Evolutionary conservation across 2,888 invertebrate species (phyloP).

Genomic region (Microctonus aethiopoides): DNA sequence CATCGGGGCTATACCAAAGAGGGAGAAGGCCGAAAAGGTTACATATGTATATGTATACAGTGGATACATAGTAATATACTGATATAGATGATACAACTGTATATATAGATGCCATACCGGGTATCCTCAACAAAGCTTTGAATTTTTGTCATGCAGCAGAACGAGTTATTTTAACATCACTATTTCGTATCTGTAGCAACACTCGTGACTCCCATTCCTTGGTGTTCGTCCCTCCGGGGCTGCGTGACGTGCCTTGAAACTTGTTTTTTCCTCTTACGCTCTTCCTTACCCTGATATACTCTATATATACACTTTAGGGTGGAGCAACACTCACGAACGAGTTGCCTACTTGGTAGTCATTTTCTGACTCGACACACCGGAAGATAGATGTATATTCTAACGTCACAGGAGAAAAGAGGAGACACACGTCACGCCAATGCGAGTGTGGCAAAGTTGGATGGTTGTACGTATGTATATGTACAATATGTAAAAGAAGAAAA

Average conservation of each 20-base stretch:
- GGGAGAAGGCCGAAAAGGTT: not conserved
- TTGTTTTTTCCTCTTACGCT: conserved; percentile 1
- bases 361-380: conserved; percentile 37
- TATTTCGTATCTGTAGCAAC: conserved; percentile 23
- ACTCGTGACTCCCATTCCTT: conserved; percentile 9
- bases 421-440: not conserved
- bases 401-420: conserved; percentile 23
- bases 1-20: not conserved
- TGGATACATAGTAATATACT: too few relatives aligned
- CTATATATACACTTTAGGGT: not conserved
- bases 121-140: not conserved
- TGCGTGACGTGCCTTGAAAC: conserved; percentile 28
- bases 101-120: not conserved
- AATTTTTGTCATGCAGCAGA: conserved; percentile 19
- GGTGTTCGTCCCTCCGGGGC: conserved; percentile 12
- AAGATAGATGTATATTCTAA: conserved; percentile 34
- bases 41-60: not conserved
- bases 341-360: conserved; percentile 26
- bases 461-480: not conserved
- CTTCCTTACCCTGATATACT: not conserved
- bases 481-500: not conserved
- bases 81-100: too few relatives aligned
- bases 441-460: not conserved
- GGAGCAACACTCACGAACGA: conserved; percentile 2
- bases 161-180: conserved; percentile 27